Evolutionary conservation across 2,888 invertebrate genomes (phyloP), one percentile per base, ranked within the genome.

Genomic region (Parelbella ahira): DNA sequence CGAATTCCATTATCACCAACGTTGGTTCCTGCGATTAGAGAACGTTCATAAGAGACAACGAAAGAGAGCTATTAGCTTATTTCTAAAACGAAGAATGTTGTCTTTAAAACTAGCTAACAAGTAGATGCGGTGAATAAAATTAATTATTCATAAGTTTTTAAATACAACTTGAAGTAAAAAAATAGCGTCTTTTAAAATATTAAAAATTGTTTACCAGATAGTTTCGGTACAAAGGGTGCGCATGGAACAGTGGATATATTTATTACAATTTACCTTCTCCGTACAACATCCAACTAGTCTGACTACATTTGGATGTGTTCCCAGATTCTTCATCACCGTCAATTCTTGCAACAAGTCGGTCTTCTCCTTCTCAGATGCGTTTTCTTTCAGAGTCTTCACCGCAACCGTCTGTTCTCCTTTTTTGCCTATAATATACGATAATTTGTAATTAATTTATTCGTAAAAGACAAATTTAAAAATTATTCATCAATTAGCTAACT

Each of bases 301-400:
- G 0, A 97, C 97, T 1, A 97, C 96, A 65, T 97, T 97, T 0
- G 94, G 93, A 87, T 98, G 97, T 0, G 93, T 93, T 30, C 96
- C 95, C 41, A 98, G 84, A 67, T 93, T 93, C 82, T 97, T 97
- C 97, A 97, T 97, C 15, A 97, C 96, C 58, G 93, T 90, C 15
- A 97, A 77, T 68, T 98, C 97, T 33, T 95, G 94, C 0, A 95
- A 73, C n/a, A 98, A 87, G 73, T 97, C 97, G 19, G 92, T 88
- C 52, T 94, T 92, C 68, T 97, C 97, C 39, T 94, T 91, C 66
- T 96, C 96, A 0, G 93, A 93, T 0, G 97, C 96, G 60, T 95
- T 95, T 71, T 96, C 97, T 82, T 97, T 97, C n/a, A 97, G 86
- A 0, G 97, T 97, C 80, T 97, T 97, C 21, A 97, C 97, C 6